Evolutionary conservation across 2,797 vertebrate species (phyloP).

Genomic region (Aldrovandia affinis): DNA sequence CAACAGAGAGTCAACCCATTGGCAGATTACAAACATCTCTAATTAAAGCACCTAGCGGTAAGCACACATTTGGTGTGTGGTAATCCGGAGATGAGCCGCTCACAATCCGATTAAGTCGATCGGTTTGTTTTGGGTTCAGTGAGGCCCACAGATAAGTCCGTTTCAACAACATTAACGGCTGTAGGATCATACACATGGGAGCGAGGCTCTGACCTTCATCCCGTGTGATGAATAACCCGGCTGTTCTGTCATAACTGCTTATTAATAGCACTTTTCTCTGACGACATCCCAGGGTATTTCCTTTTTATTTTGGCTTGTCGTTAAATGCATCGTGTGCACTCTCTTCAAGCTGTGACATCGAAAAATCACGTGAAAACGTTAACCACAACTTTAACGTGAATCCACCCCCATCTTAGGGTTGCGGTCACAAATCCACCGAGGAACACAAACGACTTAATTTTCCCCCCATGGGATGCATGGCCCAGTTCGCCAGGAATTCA

Average conservation of each 20-base stretch:
- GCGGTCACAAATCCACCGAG: not conserved
- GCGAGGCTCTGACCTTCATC: slow-evolving; percentile 8
- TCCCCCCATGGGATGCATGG: not conserved
- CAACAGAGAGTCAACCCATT: not conserved
- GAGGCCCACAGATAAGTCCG: not conserved
- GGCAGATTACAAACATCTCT: not conserved
- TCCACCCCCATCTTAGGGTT: not conserved
- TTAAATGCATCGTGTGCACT: not conserved
- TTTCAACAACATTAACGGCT: slow-evolving; percentile 12
- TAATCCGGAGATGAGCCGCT: not conserved
- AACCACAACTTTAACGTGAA: not conserved
- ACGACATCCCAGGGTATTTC: not conserved
- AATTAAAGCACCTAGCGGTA: not conserved
- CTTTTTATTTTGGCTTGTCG: not conserved
- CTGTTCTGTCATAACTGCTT: not conserved
- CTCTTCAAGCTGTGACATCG: not conserved
- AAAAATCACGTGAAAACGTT: not conserved
- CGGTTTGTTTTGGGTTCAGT: slow-evolving; percentile 17
- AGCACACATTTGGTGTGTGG: not conserved
- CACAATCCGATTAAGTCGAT: not conserved
- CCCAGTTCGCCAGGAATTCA: not conserved
- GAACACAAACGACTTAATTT: not conserved
- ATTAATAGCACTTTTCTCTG: slow-evolving; percentile 11
- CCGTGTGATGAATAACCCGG: not conserved
- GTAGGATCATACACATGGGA: not conserved